Conservation (phyloP, 2,113 vertebrate genomes). For the Sarotherodon lohbergeri region DNA sequence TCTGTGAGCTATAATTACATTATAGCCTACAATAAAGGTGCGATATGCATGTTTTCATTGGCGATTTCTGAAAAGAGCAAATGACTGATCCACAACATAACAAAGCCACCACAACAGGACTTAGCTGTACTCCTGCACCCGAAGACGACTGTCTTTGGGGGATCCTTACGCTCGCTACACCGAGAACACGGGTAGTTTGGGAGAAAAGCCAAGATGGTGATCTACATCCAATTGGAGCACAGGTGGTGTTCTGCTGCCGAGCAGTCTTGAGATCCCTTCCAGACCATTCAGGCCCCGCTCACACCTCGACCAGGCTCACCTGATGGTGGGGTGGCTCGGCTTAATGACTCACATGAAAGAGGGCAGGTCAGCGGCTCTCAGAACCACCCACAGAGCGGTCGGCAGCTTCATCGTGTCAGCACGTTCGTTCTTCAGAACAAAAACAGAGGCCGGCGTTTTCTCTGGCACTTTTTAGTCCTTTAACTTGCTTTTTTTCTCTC, state of each 20-base stretch:
- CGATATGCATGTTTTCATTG: background rate
- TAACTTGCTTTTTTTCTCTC: no score
- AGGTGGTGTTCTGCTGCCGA: no score
- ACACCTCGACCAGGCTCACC: background rate
- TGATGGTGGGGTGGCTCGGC: background rate
- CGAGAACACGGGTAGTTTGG: background rate
- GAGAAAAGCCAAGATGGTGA: background rate
- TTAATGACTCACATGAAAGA: fast-evolving
- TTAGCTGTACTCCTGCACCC: no score
- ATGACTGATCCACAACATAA: no score
- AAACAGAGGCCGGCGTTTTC: background rate
- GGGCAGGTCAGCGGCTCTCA: background rate
- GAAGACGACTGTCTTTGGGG: background rate
- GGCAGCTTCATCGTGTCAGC: background rate
- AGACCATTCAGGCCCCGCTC: background rate
- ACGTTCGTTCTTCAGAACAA: background rate
- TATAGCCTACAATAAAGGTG: background rate
- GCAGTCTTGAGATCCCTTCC: no score
- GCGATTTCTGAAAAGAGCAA: background rate
- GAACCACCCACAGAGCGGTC: background rate
- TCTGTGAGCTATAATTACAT: background rate
- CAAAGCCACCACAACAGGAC: no score
- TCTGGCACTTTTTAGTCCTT: background rate
- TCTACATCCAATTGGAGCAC: background rate
- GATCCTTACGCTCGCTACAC: background rate